Conservation (phyloP, 2,888 invertebrate species). For the Tiphia femorata region DNA sequence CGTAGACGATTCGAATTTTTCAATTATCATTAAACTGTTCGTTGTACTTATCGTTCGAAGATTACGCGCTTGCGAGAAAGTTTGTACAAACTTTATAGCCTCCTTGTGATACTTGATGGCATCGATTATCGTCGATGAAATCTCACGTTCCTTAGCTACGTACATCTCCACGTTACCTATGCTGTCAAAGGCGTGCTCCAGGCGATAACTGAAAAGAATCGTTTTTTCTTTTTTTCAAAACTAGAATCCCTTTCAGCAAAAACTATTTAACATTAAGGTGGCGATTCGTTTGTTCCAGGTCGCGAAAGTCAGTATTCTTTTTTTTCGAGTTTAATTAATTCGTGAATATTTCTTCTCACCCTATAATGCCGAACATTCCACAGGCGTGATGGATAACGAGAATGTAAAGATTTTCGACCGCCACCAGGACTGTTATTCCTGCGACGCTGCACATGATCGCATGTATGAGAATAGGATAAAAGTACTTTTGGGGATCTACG, state of each 20-base stretch:
- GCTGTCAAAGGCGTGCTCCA: background rate
- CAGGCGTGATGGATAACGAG: background rate
- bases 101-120: background rate
- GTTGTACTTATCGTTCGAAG: no score
- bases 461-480: background rate
- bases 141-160: background rate
- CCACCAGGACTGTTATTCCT: background rate
- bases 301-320: background rate
- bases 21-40: no score
- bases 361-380: background rate
- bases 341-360: background rate
- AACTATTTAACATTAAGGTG: no score
- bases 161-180: background rate
- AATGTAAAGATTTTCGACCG: background rate
- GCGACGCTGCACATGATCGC: background rate
- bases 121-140: background rate
- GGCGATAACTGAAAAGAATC: background rate
- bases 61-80: no score
- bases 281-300: no score
- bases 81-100: background rate
- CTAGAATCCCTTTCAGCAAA: background rate
- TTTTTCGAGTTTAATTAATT: background rate
- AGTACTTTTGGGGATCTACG: background rate
- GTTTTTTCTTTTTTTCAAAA: background rate
- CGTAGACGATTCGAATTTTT: no score